Conservation (phyloP, 2,797 vertebrate genomes). For the Ctenopoma multispine region DNA sequence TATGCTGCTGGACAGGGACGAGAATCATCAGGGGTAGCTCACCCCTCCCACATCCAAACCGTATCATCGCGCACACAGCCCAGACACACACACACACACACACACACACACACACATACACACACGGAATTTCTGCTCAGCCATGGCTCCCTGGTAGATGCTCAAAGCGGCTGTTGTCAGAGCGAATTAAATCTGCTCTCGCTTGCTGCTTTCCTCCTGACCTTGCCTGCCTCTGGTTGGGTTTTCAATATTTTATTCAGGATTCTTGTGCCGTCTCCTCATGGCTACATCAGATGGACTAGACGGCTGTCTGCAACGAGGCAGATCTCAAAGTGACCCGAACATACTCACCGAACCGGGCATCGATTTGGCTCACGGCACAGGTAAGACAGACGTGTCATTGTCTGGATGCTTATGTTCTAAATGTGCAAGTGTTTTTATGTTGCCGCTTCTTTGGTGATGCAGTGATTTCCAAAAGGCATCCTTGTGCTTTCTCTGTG, state of each 20-base stretch:
- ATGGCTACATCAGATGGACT: constrained; percentile 96
- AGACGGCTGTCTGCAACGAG: constrained; percentile 93
- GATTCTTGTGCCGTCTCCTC: constrained; percentile 80
- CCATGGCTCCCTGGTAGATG: constrained; percentile 83
- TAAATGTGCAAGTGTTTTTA: constrained; percentile 6
- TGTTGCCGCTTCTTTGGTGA: constrained; percentile 28
- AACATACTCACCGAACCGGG: constrained; percentile 92
- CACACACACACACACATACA: constrained; percentile 41
- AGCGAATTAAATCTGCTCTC: constrained; percentile 79
- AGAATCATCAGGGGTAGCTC: constrained; percentile 74
- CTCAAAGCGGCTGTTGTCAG: constrained; percentile 84
- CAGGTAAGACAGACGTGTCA: constrained; percentile 86
- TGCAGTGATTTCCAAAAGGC: constrained; percentile 46
- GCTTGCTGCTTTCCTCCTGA: constrained; percentile 79
- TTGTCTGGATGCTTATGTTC: constrained; percentile 38
- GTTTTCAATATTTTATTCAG: constrained; percentile 81
- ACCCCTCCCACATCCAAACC: constrained; percentile 74
- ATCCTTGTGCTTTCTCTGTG: constrained; percentile 42
- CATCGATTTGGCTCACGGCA: constrained; percentile 86
- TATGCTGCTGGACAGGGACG: constrained; percentile 67
- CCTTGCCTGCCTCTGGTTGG: constrained; percentile 85
- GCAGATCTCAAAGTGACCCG: constrained; percentile 98
- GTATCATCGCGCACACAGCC: constrained; percentile 51
- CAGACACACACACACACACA: constrained; percentile 41
- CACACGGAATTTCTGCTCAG: constrained; percentile 71